phyloP scores from a whole-genome alignment of 2,888 invertebrate species.

The Erebia epiphron region DNA sequence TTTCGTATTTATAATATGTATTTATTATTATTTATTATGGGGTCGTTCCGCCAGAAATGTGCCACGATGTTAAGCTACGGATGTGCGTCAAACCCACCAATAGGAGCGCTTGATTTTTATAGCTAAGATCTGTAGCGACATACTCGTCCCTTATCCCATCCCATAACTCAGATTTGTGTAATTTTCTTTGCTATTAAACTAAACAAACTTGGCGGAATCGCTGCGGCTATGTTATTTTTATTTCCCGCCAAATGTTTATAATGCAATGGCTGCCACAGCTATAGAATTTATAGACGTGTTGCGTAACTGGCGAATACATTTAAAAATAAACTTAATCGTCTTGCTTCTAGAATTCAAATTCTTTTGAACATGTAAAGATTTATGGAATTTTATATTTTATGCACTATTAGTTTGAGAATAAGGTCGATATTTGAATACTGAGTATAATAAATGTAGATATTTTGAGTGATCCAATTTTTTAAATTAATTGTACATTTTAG shows the following conservation, averaged over 20 bases:
- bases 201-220: neutral
- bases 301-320: conserved; percentile 18
- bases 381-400: neutral
- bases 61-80: too few species aligned
- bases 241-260: conserved; percentile 37
- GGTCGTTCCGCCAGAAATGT: too few species aligned
- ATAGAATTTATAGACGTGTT: conserved; percentile 8
- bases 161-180: neutral
- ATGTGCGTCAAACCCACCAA: too few species aligned
- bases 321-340: neutral
- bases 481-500: conserved; percentile 22
- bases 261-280: conserved; percentile 21
- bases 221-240: conserved; percentile 3
- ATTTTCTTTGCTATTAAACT: neutral
- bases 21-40: too few species aligned
- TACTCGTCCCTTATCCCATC: too few species aligned
- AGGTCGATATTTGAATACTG: neutral
- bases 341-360: neutral
- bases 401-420: neutral
- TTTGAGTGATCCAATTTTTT: conserved; percentile 32
- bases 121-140: too few species aligned
- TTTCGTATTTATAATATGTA: too few species aligned
- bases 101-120: too few species aligned
- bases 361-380: neutral
- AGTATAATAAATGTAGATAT: neutral